A percentile compares a stretch with the other conserved stretches of the same genome.
Conservation (phyloP, 2,797 vertebrate species). For the Heliangelus exortis region DNA sequence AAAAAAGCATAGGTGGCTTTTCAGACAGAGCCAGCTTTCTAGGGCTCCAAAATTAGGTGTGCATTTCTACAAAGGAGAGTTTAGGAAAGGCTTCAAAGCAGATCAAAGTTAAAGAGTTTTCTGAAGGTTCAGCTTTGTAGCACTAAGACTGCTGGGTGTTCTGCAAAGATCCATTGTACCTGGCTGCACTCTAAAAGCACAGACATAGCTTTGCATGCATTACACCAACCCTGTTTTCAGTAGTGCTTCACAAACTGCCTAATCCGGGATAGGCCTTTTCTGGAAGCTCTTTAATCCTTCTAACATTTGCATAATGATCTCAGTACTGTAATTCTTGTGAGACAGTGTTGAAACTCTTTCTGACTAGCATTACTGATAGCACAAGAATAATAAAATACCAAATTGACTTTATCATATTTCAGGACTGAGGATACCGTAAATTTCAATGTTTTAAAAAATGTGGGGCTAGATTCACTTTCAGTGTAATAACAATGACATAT, state of each 20-base stretch:
- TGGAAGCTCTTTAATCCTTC: conserved; percentile 52
- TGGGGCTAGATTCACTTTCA: background rate
- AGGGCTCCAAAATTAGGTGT: background rate
- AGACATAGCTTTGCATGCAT: background rate
- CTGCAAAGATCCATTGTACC: background rate
- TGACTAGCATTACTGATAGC: conserved; percentile 27
- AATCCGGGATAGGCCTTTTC: conserved; percentile 29
- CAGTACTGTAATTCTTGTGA: conserved; percentile 29
- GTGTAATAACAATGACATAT: background rate
- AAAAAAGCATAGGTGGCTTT: background rate
- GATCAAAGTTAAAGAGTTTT: conserved; percentile 39
- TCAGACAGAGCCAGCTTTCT: background rate
- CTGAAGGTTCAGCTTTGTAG: conserved; percentile 36
- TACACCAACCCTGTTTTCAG: background rate
- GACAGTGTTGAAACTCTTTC: conserved; percentile 13
- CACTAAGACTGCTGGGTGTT: conserved; percentile 28
- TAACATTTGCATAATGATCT: conserved; percentile 55
- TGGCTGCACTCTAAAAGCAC: background rate
- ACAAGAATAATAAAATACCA: conserved; percentile 14
- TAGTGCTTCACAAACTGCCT: conserved; percentile 40
- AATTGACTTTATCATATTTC: background rate
- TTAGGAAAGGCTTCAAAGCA: conserved; percentile 41
- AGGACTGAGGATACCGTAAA: background rate
- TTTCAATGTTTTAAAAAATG: background rate
- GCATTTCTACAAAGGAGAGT: background rate